Base-by-base conservation (phyloP, 2,797 vertebrate genomes). In the Hemibagrus guttatus region DNA sequence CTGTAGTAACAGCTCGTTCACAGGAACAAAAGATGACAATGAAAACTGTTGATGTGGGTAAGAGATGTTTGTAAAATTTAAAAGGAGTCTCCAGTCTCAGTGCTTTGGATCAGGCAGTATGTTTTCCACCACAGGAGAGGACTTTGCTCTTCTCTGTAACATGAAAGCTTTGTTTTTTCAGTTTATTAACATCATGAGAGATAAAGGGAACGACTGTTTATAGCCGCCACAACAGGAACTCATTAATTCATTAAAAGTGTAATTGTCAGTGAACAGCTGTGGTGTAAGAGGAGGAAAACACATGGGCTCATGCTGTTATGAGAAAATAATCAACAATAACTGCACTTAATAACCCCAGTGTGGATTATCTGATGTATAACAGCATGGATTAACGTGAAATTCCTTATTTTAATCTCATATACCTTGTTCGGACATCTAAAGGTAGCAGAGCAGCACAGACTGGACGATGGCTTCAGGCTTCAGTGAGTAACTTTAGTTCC, bases 401-500 rank as follows among this genome's bases (percentile, higher is more conserved):
- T 71, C 39, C 21, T 42, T 21, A 21, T 21, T 69, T 19, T 17
- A 19, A 8, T 46, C 39, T 72, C 21, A 71, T 46, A 42, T 46
- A 72, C 4, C 3, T 19, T 72, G 42, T n/a, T 52, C 28, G 39
- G 21, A 46, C 11, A 49, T n/a, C 46, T 39, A 39, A 39, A 79
- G 23, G 79, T 46, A 46, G 21, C 0, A n/a, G 63, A 46, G 13
- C 23, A 17, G 9, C 26, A 17, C 52, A 12, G 5, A 8, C 35
- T 42, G 31, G 21, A 42, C 3, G 2, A 63, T 19, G 5, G 5
- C 79, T 81, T 16, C 79, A n/a, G 58, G 6, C 59, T 28, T 64
- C 46, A 19, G 26, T 63, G 13, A 42, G 39, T 39, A 28, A 59
- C 59, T 46, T 28, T n/a, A 91, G 91, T 92, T 92, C 89, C 93